phyloP scores from a whole-genome alignment of 1,140 invertebrate genomes.

The Ceratosolen solmsi region DNA sequence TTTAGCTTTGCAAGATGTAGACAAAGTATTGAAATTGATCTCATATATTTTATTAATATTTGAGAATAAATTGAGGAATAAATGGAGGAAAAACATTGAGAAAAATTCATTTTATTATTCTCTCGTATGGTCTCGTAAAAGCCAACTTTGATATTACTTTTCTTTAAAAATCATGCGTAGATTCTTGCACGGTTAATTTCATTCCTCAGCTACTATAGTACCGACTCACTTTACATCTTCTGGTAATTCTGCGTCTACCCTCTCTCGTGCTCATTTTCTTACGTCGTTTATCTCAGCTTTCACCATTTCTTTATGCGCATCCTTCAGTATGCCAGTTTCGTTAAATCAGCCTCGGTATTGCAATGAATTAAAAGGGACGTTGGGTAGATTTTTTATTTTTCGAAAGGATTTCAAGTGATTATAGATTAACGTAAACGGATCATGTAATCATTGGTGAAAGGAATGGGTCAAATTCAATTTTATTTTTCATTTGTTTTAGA shows the following conservation, averaged over 20 bases:
- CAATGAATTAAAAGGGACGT: conserved; percentile 14
- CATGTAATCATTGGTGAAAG: neutral
- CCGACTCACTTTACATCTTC: neutral
- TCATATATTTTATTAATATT: too few relatives aligned
- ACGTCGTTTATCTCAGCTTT: conserved; percentile 25
- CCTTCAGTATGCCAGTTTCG: neutral
- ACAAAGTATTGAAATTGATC: too few relatives aligned
- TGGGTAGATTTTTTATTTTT: neutral
- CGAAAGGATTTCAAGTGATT: neutral
- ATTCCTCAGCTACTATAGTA: neutral
- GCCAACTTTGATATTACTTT: conserved; percentile 10
- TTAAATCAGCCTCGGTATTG: neutral
- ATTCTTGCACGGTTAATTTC: conserved; percentile 8
- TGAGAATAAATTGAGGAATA: too few relatives aligned
- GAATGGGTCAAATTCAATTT: too few relatives aligned
- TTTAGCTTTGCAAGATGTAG: too few relatives aligned
- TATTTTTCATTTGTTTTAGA: too few relatives aligned
- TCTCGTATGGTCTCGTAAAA: neutral
- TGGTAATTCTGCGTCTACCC: neutral
- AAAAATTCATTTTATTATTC: neutral
- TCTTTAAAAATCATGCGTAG: conserved; percentile 27
- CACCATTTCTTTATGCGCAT: conserved; percentile 7
- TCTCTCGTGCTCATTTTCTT: neutral
- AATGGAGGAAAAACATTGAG: neutral
- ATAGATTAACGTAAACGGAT: neutral